Conservation (phyloP, 2,113 vertebrate species). For the Pagrus major region DNA sequence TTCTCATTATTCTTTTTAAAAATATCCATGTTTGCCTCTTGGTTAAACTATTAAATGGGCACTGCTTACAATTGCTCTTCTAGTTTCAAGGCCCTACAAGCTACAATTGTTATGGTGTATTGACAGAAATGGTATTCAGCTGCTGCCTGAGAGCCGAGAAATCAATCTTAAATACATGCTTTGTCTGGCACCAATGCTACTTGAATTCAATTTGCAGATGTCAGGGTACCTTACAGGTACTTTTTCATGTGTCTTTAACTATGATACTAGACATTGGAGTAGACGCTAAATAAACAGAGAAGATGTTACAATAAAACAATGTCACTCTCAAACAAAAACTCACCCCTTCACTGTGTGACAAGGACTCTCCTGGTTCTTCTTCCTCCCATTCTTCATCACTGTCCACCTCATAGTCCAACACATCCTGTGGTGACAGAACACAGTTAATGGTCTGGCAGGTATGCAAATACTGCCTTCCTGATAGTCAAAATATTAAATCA, state of each 20-base stretch:
- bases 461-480: background rate
- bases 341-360: slow-evolving; percentile 98
- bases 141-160: background rate
- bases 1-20: too few species aligned
- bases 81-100: background rate
- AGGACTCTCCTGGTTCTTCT: slow-evolving; percentile 96
- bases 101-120: background rate
- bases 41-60: background rate
- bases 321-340: slow-evolving; percentile 45
- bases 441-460: background rate
- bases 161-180: background rate
- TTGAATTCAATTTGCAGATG: background rate
- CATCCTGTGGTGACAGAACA: slow-evolving; percentile 75
- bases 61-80: background rate
- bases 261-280: background rate
- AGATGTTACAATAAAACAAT: too few species aligned
- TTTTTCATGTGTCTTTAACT: background rate
- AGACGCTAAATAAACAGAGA: background rate
- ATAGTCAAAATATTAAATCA: background rate
- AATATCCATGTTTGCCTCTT: background rate
- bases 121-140: background rate
- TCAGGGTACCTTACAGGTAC: background rate
- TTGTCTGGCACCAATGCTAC: background rate
- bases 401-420: slow-evolving; percentile 96
- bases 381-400: slow-evolving; percentile 99